These are phyloP conservation scores for Philypnodon macrostomus DNA, from an alignment of 2,797 vertebrate species.

Conservation along the genomic window DNA sequence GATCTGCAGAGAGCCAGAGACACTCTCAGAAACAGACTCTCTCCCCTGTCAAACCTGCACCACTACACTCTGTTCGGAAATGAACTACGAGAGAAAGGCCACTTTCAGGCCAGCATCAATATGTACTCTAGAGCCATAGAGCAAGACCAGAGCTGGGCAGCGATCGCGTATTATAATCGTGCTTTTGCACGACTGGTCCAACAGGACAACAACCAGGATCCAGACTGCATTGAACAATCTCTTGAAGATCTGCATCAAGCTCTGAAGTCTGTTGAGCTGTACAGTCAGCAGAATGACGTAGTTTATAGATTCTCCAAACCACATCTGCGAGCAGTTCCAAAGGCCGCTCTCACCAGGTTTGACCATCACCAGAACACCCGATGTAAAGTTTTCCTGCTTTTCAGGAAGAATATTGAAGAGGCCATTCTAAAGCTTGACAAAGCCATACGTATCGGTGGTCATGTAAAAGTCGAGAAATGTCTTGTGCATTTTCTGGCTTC, in stretches of 20 bases:
- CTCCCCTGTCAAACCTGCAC: conserved; percentile 48
- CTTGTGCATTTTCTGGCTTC: conserved; percentile 10
- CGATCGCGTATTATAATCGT: conserved; percentile 65
- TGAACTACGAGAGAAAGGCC: conserved; percentile 12
- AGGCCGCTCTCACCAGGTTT: conserved; percentile 4
- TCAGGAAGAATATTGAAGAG: conserved; percentile 43
- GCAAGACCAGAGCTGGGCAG: conserved; percentile 43
- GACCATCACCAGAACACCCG: not conserved
- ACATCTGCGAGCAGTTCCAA: rapidly evolving
- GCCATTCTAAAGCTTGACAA: conserved; percentile 24
- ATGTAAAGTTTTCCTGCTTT: not conserved
- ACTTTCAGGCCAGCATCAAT: conserved; percentile 19
- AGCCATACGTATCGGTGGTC: conserved; percentile 10
- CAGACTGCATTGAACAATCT: conserved; percentile 30
- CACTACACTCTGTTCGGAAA: conserved; percentile 43
- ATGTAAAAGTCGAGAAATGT: conserved; percentile 13
- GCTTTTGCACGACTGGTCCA: conserved; percentile 47
- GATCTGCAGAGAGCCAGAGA: conserved; percentile 33
- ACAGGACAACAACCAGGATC: conserved; percentile 11
- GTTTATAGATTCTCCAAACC: not conserved
- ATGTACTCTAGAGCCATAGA: conserved; percentile 52
- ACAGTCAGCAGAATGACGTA: conserved; percentile 18
- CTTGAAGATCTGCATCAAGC: conserved; percentile 58
- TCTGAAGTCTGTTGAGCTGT: conserved; percentile 34
- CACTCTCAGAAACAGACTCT: conserved; percentile 27